phyloP scores from a whole-genome alignment of 2,113 vertebrate species.

The Bothrops jararaca region DNA sequence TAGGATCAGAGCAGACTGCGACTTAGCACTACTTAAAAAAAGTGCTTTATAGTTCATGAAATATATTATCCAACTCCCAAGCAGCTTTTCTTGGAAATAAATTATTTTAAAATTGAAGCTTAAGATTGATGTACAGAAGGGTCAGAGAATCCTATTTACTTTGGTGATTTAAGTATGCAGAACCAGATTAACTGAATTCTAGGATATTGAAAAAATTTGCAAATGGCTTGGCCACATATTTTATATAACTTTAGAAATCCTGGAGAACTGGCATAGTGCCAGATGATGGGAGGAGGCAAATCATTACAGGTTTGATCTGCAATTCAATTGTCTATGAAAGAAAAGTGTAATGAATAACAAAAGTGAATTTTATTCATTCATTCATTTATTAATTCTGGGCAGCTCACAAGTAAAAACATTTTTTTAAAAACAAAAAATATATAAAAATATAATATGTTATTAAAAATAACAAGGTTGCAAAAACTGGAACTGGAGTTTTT shows the following conservation, averaged over 20 bases:
- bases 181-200: neutral
- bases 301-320: neutral
- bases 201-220: neutral
- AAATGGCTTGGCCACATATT: neutral
- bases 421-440: too few species aligned
- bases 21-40: neutral
- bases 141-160: neutral
- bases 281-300: neutral
- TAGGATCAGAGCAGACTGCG: neutral
- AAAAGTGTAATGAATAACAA: neutral
- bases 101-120: neutral
- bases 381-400: neutral
- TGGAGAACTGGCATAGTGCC: neutral
- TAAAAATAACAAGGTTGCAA: neutral
- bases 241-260: neutral
- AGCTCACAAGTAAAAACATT: too few species aligned
- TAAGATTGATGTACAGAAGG: neutral
- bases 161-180: neutral
- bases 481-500: neutral
- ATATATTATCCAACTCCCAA: neutral
- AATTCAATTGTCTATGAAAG: neutral
- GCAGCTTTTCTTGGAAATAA: neutral
- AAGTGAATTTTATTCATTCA: neutral
- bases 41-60: neutral
- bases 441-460: too few species aligned